Evolutionary conservation across 92 coral and sea anemone species (phyloP), one percentile per base, ranked within the genome.

Genomic region (Epizoanthus illoricatus): DNA sequence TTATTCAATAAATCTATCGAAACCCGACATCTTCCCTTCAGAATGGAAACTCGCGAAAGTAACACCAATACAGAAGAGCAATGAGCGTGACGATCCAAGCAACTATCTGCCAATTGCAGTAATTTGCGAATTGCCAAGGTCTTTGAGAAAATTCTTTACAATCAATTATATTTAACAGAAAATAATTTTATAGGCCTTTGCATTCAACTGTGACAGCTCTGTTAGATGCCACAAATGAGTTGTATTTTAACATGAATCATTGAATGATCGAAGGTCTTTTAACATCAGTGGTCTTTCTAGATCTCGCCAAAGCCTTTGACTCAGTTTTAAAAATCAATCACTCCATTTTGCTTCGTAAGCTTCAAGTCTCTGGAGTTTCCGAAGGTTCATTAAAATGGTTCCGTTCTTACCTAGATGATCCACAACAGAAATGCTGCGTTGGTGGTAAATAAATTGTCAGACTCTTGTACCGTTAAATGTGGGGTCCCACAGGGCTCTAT

Each of bases 221-320:
- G 9, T 19, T 76, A 59, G 82, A 76, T 76, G 70, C 82, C 69
- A 76, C 82, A 59, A 76, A 76, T 28, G 82, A 76, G 15, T 59
- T 33, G 82, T 76, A 28, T 23, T 58, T 47, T 24, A 76, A 76
- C 69, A 10, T 76, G 20, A 52, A 59, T n/a, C n/a, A n/a, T n/a
- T n/a, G n/a, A n/a, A n/a, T n/a, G n/a, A n/a, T n/a, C 23, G 70
- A 76, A 59, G 70, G 82, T 20, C 82, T 20, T n/a, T 76, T 76
- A 24, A 59, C n/a, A 16, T 41, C 82, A 59, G 82, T 76, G 15
- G 69, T 76, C 40, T 59, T 76, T 76, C 24, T 76, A 15, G 82
- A 76, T 58, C 70, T 56, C 10, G 33, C 40, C 6, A 65, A 65
- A 65, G 71, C 39, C 39, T 40, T 85, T 75, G 20, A 81, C 52